Evolutionary conservation across 2,888 invertebrate species (phyloP).

Genomic region (Merodon equestris): DNA sequence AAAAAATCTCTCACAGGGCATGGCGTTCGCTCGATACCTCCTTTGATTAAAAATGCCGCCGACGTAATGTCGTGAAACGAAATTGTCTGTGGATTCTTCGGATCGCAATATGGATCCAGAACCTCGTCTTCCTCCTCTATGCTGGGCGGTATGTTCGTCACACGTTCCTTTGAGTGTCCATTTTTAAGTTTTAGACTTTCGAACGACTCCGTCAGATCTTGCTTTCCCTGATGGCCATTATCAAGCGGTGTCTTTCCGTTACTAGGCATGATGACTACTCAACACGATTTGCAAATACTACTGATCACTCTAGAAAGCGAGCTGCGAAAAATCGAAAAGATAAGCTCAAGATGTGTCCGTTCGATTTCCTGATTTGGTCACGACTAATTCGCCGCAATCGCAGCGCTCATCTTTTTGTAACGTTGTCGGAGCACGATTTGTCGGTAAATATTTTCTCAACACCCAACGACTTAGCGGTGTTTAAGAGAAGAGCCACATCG

Average conservation of each 20-base stretch:
- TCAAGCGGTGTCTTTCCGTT: slow-evolving; percentile 2
- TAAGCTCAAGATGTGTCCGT: neutral
- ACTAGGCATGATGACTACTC: slow-evolving; percentile 24
- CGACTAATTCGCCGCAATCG: slow-evolving; percentile 37
- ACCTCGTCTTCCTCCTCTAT: slow-evolving; percentile 70
- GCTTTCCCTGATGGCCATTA: neutral
- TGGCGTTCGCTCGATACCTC: slow-evolving; percentile 90
- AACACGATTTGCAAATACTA: neutral
- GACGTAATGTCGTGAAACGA: slow-evolving; percentile 92
- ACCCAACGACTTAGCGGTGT: too few species aligned
- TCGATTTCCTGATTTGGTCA: slow-evolving; percentile 26
- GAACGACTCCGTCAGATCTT: neutral
- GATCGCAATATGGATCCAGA: slow-evolving; percentile 82
- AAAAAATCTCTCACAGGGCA: slow-evolving; percentile 84
- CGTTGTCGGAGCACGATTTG: neutral
- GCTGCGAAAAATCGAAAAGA: too few species aligned
- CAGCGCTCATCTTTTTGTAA: slow-evolving; percentile 24
- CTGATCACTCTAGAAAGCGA: too few species aligned
- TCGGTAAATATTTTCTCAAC: too few species aligned
- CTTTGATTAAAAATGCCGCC: slow-evolving; percentile 92
- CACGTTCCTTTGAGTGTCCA: neutral
- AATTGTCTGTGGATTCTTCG: slow-evolving; percentile 84
- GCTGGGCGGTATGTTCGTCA: slow-evolving; percentile 7
- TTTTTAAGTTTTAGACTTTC: slow-evolving; percentile 23
- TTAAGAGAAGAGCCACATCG: too few species aligned